Conservation (phyloP, 2,113 vertebrate genomes). For the Phodopus roborovskii region DNA sequence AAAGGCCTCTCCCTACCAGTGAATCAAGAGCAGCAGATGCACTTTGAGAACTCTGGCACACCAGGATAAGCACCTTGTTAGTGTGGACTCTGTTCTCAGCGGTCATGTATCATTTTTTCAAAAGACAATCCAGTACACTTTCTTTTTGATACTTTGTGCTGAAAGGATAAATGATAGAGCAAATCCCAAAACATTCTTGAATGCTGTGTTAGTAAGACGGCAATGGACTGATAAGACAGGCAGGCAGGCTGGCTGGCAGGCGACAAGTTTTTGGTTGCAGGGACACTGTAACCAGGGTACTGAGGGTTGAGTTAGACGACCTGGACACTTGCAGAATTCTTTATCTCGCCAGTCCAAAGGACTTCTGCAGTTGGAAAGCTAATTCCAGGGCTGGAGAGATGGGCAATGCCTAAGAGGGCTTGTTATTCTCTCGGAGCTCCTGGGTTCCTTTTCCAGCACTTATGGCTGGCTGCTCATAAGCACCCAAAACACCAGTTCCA, state of each 20-base stretch:
- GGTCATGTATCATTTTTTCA: not conserved
- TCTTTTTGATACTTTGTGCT: not conserved
- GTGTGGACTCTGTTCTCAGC: slow-evolving; percentile 86
- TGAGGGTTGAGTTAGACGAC: not conserved
- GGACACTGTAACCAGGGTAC: not conserved
- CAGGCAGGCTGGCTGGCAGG: not conserved
- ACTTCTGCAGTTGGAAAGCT: not conserved
- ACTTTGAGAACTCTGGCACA: slow-evolving; percentile 85
- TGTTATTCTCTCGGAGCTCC: not conserved
- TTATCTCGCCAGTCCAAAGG: not conserved
- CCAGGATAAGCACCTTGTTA: slow-evolving; percentile 81
- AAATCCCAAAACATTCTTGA: not conserved
- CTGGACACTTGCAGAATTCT: not conserved
- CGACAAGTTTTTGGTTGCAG: not conserved
- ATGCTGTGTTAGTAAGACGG: not conserved
- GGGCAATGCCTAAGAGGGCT: not conserved
- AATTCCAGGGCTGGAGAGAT: not conserved
- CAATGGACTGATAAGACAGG: not conserved
- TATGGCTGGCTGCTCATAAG: not conserved
- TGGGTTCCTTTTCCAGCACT: not conserved
- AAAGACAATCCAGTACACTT: not conserved
- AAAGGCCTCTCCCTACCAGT: slow-evolving; percentile 55
- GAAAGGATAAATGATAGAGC: not conserved
- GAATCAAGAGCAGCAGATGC: slow-evolving; percentile 83
- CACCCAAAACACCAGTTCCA: not conserved